Conservation (phyloP, 2,797 vertebrate species). For the Streptopelia turtur region DNA sequence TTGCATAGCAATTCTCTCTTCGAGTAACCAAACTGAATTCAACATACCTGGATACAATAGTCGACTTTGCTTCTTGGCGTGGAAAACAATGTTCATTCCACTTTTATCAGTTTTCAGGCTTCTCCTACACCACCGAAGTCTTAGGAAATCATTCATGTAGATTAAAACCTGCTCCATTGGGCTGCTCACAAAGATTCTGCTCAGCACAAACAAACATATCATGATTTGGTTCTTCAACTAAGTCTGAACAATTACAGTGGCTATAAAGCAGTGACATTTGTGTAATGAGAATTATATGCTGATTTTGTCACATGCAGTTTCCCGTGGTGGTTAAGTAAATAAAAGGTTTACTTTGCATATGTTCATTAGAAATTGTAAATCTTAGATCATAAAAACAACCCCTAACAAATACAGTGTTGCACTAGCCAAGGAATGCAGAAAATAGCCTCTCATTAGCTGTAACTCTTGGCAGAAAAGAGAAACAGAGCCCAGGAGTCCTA, state of each 20-base stretch:
- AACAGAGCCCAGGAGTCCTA: slow-evolving; percentile 14
- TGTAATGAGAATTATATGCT: neutral
- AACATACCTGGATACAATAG: neutral
- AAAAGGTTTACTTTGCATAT: slow-evolving; percentile 36
- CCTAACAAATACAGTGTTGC: neutral
- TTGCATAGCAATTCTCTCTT: neutral
- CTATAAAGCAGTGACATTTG: neutral
- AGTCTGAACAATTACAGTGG: neutral
- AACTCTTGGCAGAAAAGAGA: slow-evolving; percentile 43
- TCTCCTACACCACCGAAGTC: neutral
- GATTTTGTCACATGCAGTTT: neutral
- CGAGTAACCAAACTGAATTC: neutral
- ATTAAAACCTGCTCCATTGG: neutral
- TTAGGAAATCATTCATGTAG: neutral
- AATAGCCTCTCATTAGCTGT: slow-evolving; percentile 27
- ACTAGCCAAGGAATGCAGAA: neutral
- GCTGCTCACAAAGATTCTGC: neutral
- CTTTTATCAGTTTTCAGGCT: neutral
- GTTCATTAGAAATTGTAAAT: slow-evolving; percentile 41
- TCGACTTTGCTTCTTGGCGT: neutral
- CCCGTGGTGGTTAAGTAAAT: neutral
- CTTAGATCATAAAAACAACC: slow-evolving; percentile 6
- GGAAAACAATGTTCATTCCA: neutral
- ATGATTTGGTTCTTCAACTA: neutral
- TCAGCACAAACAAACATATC: neutral